Evolutionary conservation across 2,888 invertebrate genomes (phyloP).

Genomic region (Dione vanillae): DNA sequence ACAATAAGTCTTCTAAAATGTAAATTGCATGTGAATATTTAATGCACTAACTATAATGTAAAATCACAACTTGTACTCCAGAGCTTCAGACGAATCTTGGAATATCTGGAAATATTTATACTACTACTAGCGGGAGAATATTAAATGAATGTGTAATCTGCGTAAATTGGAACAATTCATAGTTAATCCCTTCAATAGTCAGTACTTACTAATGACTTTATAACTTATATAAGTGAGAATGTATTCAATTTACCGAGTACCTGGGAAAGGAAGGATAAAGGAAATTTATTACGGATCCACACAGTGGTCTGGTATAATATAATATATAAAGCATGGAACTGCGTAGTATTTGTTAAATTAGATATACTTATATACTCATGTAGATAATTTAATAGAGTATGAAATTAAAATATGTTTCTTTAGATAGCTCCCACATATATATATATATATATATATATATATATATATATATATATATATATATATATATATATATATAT

Average conservation of each 20-base stretch:
- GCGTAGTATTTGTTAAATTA: neutral
- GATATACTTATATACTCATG: no score
- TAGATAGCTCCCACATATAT: no score
- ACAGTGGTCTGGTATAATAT: neutral
- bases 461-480: no score
- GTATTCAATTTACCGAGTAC: neutral
- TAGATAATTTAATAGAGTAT: neutral
- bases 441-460: no score
- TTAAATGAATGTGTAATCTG: constrained; percentile 1
- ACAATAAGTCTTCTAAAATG: neutral
- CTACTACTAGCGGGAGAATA: neutral
- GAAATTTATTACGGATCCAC: neutral
- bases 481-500: no score
- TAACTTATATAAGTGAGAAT: constrained; percentile 13
- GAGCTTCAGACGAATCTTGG: neutral
- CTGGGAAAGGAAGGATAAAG: neutral
- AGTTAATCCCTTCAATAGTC: constrained; percentile 13
- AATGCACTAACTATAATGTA: neutral
- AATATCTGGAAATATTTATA: constrained; percentile 9
- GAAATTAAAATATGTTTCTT: neutral
- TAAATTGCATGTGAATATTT: neutral
- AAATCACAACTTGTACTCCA: neutral
- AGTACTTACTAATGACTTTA: constrained; percentile 1
- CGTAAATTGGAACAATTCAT: constrained; percentile 15
- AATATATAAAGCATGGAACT: no score